A percentile compares a stretch with the other conserved stretches of the same genome.
phyloP scores from a whole-genome alignment of 2,888 invertebrate species.

The Himalopsyche anomala region DNA sequence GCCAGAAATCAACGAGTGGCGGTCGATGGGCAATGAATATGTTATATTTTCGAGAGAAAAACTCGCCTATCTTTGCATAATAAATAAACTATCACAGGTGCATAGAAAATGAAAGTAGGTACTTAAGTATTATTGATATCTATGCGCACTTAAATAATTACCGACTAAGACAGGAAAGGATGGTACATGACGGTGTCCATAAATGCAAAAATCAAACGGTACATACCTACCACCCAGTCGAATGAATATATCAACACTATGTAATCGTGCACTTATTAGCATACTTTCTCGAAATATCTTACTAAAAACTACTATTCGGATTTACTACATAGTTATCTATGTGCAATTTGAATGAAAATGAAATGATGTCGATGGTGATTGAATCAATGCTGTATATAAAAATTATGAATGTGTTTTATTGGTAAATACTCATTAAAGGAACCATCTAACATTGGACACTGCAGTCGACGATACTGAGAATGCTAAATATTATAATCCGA shows the following conservation, averaged over 20 bases:
- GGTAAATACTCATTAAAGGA: background rate
- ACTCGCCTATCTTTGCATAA: background rate
- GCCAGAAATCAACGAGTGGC: no score
- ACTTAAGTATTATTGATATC: background rate
- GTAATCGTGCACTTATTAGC: slow-evolving; percentile 64
- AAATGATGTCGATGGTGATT: slow-evolving; percentile 50
- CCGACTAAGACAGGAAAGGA: slow-evolving; percentile 49
- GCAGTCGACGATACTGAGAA: background rate
- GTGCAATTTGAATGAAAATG: slow-evolving; percentile 64
- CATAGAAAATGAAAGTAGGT: slow-evolving; percentile 54
- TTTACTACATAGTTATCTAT: slow-evolving; percentile 63
- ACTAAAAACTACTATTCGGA: slow-evolving; percentile 54
- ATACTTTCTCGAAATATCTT: slow-evolving; percentile 52
- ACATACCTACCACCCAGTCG: slow-evolving; percentile 57
- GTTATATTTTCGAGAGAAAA: background rate
- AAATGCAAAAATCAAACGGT: slow-evolving; percentile 59
- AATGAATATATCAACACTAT: slow-evolving; percentile 58
- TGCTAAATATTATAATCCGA: background rate
- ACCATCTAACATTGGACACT: background rate
- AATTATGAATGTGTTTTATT: slow-evolving; percentile 36
- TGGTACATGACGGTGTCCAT: slow-evolving; percentile 57
- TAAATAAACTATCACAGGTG: slow-evolving; percentile 52
- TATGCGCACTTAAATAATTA: slow-evolving; percentile 27
- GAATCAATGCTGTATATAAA: slow-evolving; percentile 17
- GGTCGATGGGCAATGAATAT: no score